phyloP scores from a whole-genome alignment of 2,888 invertebrate species.

The Nemurella pictetii region DNA sequence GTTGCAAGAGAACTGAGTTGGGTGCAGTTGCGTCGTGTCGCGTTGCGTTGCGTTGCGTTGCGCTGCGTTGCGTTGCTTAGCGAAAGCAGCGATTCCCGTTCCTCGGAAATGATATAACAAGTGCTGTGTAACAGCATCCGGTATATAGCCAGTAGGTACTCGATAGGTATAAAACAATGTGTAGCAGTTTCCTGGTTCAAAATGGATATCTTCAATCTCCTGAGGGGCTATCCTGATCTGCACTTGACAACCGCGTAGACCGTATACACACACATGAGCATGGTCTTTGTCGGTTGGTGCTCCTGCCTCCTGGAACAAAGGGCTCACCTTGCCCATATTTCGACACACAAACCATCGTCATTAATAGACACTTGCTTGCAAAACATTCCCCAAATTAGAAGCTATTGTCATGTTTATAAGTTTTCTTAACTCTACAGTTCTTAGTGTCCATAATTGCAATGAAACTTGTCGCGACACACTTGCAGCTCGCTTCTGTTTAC shows the following conservation, averaged over 20 bases:
- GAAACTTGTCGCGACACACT: not conserved
- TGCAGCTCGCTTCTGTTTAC: not conserved
- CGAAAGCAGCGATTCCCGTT: not conserved
- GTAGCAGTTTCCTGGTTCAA: not conserved
- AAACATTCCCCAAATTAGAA: not conserved
- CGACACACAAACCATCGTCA: not conserved
- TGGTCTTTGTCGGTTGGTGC: not conserved
- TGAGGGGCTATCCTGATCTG: not conserved
- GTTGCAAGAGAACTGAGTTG: not conserved
- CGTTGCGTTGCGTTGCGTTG: too few relatives aligned
- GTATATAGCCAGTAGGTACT: not conserved
- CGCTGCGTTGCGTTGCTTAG: too few relatives aligned
- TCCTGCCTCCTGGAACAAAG: not conserved
- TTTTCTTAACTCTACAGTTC: not conserved
- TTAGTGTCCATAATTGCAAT: not conserved
- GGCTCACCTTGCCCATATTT: not conserved
- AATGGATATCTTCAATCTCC: not conserved
- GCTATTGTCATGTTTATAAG: not conserved
- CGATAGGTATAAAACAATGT: not conserved
- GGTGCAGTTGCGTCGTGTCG: too few relatives aligned
- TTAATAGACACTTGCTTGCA: not conserved
- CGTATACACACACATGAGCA: not conserved
- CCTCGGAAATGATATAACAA: not conserved
- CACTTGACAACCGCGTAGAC: not conserved
- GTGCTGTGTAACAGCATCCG: not conserved